These are phyloP conservation scores for Rostratula benghalensis DNA, from an alignment of 2,113 vertebrate genomes.

Conservation along the genomic window DNA sequence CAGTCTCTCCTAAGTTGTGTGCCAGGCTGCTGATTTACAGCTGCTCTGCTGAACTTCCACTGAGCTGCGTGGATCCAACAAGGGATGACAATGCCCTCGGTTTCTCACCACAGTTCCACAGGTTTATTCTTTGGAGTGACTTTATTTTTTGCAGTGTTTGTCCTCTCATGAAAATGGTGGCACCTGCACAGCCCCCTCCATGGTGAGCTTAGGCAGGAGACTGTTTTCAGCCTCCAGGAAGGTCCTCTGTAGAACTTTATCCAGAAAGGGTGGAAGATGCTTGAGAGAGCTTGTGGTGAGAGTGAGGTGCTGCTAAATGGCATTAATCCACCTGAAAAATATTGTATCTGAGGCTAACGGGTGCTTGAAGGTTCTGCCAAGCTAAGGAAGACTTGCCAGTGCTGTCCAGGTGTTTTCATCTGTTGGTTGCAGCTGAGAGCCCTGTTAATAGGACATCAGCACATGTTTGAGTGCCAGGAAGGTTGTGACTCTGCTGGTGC, in stretches of 20 bases:
- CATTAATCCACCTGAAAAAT: accelerated
- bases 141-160: accelerated
- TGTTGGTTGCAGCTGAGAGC: background rate
- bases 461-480: accelerated
- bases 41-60: background rate
- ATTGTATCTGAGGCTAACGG: accelerated
- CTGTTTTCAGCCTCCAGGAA: background rate
- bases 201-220: background rate
- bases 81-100: background rate
- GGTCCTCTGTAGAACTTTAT: background rate
- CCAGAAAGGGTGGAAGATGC: background rate
- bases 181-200: background rate
- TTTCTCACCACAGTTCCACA: accelerated
- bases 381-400: background rate
- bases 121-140: background rate
- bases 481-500: background rate
- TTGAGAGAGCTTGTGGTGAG: background rate
- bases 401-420: background rate
- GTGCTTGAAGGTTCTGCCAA: background rate
- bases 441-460: background rate
- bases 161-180: background rate
- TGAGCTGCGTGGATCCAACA: background rate
- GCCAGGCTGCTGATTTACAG: background rate
- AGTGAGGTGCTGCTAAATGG: background rate
- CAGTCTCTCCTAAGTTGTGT: background rate